Conservation (phyloP, 2,113 vertebrate genomes). For the Sigmodon hispidus region DNA sequence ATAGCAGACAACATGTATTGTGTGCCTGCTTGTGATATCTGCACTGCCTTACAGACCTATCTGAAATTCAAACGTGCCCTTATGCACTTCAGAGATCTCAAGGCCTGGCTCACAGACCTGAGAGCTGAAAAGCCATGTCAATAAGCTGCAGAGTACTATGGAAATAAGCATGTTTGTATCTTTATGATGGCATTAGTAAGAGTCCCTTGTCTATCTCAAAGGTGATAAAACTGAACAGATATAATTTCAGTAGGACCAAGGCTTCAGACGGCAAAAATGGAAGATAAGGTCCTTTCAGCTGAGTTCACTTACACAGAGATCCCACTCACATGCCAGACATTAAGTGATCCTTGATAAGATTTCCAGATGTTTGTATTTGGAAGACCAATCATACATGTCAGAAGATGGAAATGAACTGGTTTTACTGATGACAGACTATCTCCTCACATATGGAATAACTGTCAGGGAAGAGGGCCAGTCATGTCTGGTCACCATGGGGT, state of each 20-base stretch:
- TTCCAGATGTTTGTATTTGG: slow-evolving; percentile 67
- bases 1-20: background rate
- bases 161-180: background rate
- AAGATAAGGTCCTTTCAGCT: slow-evolving; percentile 21
- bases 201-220: background rate
- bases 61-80: slow-evolving; percentile 43
- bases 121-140: slow-evolving; percentile 36
- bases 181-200: slow-evolving; percentile 41
- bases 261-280: slow-evolving; percentile 21
- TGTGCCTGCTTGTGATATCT: background rate
- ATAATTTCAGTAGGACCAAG: background rate
- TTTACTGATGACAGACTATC: slow-evolving; percentile 68
- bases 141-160: slow-evolving; percentile 1
- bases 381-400: background rate
- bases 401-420: background rate
- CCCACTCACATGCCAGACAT: slow-evolving; percentile 46
- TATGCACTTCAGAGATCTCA: background rate
- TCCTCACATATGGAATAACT: slow-evolving; percentile 39
- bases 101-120: background rate
- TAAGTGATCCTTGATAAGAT: slow-evolving; percentile 35
- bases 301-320: slow-evolving; percentile 57
- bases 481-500: slow-evolving; percentile 52
- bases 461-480: slow-evolving; percentile 6
- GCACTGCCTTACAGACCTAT: slow-evolving; percentile 3
- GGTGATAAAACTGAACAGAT: background rate